Evolutionary conservation across 2,888 invertebrate species (phyloP), one percentile per base, ranked within the genome.

Genomic region (Volucella zonaria): DNA sequence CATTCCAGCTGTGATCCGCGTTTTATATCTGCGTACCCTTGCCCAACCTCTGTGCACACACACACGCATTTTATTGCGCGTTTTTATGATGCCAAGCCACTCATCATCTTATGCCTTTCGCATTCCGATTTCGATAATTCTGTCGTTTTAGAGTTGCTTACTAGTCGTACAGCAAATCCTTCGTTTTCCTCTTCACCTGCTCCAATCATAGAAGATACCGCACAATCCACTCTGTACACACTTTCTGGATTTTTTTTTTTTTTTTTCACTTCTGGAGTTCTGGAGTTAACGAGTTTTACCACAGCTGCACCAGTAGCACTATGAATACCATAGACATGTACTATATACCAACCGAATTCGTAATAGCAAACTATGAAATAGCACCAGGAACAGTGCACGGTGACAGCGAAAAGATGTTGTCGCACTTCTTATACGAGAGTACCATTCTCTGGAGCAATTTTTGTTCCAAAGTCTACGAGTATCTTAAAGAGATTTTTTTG

Each of bases 81-180:
- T 67, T 70, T 77, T 71, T 71, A 74, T 56, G 62, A 74, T 61
- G 15, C 70, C 49, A 68, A 64, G 71, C 56, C 42, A 59, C 78
- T 71, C 64, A 73, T 78, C 71, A 77, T 78, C 40, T 68, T 73
- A 42, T 47, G 66, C 67, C 64, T 31, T 31, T 77, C 56, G 58
- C 67, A 82, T 64, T 82, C 78, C 68, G 58, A 82, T 82, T 82
- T 82, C 56, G 82, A 82, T 82, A 82, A 78, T 74, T 68, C 77
- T 78, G 73, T 78, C 68, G 43, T 42, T 82, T 73, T 45, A 78
- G 51, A 77, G 59, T 14, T 64, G 3, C 68, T 10, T 18, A 40
- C 40, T 38, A 40, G 42, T 47, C 15, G 51, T 49, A 43, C 64
- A 64, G 70, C 76, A 56, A 15, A 49, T 15, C 52, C 15, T 23